phyloP scores from a whole-genome alignment of 2,888 invertebrate genomes.

The Drosophila picticornis region DNA sequence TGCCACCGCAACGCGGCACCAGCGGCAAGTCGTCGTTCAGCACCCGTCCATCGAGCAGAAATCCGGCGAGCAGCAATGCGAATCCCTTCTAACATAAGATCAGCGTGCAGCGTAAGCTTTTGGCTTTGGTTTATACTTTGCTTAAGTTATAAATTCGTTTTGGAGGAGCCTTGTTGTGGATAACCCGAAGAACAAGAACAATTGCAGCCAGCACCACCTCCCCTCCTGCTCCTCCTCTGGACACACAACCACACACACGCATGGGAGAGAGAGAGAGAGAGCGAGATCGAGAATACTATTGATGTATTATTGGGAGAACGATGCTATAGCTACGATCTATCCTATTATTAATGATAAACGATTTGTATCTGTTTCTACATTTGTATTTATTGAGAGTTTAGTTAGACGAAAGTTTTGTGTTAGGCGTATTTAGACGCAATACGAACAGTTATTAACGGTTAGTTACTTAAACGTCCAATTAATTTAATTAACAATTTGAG shows the following conservation, averaged over 20 bases:
- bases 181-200: not conserved
- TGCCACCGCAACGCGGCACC: slow-evolving; percentile 86
- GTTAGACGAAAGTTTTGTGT: slow-evolving; percentile 70
- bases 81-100: slow-evolving; percentile 88
- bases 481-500: slow-evolving; percentile 76
- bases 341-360: slow-evolving; percentile 55
- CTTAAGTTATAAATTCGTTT: slow-evolving; percentile 86
- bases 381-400: slow-evolving; percentile 77
- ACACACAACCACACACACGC: slow-evolving; percentile 12
- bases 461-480: slow-evolving; percentile 85
- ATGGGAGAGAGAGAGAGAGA: not conserved
- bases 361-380: slow-evolving; percentile 73
- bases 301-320: slow-evolving; percentile 46
- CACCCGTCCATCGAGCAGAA: slow-evolving; percentile 87
- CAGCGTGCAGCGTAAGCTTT: slow-evolving; percentile 86
- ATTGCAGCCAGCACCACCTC: not conserved
- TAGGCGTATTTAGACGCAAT: slow-evolving; percentile 34
- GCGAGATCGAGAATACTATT: slow-evolving; percentile 27
- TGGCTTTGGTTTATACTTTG: slow-evolving; percentile 87
- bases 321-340: slow-evolving; percentile 55
- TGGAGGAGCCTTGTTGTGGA: slow-evolving; percentile 20
- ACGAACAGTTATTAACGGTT: slow-evolving; percentile 80
- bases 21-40: slow-evolving; percentile 86
- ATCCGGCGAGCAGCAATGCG: slow-evolving; percentile 86
- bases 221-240: slow-evolving; percentile 1